Base-by-base conservation (phyloP, 2,888 invertebrate genomes). In the Aleiodes alternator region DNA sequence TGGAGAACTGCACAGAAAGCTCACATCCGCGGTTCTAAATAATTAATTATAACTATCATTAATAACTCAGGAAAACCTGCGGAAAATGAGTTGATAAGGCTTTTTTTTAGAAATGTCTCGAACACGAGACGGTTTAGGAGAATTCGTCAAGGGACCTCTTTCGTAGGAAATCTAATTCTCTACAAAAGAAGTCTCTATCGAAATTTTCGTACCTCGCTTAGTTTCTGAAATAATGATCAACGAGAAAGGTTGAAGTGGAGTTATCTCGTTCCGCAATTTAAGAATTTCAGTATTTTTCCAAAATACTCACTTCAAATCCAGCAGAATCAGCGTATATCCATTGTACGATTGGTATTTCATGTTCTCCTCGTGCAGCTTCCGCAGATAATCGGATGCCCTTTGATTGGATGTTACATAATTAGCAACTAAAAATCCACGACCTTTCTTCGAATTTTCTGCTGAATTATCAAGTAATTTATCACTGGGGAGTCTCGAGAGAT, bases 391-490 rank as follows among this genome's bases (percentile, higher is more conserved):
- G 31, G 86, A 79, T 48, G 91, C 89, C 5, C 90, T 82, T 71
- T 88, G 82, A 1, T 91, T 86, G 34, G 90, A 90, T 73, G 90
- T 91, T 0, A 96, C 82, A 84, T 91, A 94, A 84, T 95, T 92
- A 7, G 92, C 90, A 6, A 95, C 94, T 76, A 96, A 91, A 86
- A 90, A 92, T 34, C 96, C 96, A 87, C 96, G 91, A 78, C 94
- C 94, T 92, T 90, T 89, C 90, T 92, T 92, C 83, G 90, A 89
- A 51, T 90, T 90, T 14, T 8, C 53, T 6, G 4, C 3, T 23
- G 77, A 73, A 43, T 23, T 38, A 82, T 43, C 43, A 9, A 8
- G 43, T 43, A 43, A 9, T 43, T 43, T 43, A 43, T 43, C 43
- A 43, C 43, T 43, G 43, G 43, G 43, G 11, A 43, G 43, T 43